phyloP scores from a whole-genome alignment of 2,888 invertebrate species.

The Chloroclystis v-ata region DNA sequence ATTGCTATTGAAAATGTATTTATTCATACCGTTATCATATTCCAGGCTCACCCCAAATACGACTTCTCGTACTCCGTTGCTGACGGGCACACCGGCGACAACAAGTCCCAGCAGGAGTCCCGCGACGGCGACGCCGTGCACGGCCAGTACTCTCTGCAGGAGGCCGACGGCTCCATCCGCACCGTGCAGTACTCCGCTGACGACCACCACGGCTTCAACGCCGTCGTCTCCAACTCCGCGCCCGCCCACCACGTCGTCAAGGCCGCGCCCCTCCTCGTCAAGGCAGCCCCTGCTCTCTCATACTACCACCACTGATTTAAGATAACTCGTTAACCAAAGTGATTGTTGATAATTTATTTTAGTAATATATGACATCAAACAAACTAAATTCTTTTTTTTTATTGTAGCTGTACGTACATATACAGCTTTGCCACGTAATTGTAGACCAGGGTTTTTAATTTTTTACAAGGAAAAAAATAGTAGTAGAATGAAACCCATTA shows the following conservation, averaged over 20 bases:
- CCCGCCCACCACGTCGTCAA: constrained; percentile 47
- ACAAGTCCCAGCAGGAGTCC: constrained; percentile 74
- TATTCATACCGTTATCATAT: not conserved
- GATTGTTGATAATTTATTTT: constrained; percentile 25
- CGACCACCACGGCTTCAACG: constrained; percentile 72
- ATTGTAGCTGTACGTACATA: too few species aligned
- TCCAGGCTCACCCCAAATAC: constrained; percentile 65
- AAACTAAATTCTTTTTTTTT: too few species aligned
- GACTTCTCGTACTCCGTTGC: constrained; percentile 76
- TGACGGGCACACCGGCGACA: constrained; percentile 77
- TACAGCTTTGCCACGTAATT: too few species aligned
- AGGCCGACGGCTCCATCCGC: constrained; percentile 76
- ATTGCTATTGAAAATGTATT: too few species aligned
- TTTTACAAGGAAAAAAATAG: too few species aligned
- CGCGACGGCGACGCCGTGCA: constrained; percentile 76
- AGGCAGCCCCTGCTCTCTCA: constrained; percentile 50
- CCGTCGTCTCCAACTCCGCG: constrained; percentile 57
- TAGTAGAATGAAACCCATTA: too few species aligned
- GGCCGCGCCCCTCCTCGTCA: constrained; percentile 49
- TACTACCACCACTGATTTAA: constrained; percentile 51
- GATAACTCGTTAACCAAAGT: constrained; percentile 20
- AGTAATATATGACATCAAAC: constrained; percentile 27
- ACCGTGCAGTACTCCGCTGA: constrained; percentile 77
- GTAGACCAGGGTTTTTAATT: too few species aligned
- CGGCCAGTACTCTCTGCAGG: constrained; percentile 76